Evolutionary conservation across 2,888 invertebrate species (phyloP).

Genomic region (Apodemia hepburni): DNA sequence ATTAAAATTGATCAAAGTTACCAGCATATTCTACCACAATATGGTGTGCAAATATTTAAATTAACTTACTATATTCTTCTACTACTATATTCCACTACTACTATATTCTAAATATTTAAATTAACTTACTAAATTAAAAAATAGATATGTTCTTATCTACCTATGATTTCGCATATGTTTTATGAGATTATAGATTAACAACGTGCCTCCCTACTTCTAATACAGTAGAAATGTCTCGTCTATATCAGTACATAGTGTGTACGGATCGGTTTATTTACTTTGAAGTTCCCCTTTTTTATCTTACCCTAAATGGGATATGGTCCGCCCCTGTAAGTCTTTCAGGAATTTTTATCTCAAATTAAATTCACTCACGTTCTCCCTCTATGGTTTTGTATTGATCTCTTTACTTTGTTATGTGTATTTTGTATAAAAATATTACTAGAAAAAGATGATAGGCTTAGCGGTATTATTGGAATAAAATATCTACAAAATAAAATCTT

Average conservation of each 20-base stretch:
- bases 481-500: no score
- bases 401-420: background rate
- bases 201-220: background rate
- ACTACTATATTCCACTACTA: no score
- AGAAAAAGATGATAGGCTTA: background rate
- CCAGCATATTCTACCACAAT: no score
- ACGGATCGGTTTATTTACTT: slow-evolving; percentile 9
- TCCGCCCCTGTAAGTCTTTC: slow-evolving; percentile 10
- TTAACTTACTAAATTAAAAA: no score
- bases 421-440: slow-evolving; percentile 12
- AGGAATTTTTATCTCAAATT: slow-evolving; percentile 14
- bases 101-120: no score
- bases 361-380: slow-evolving; percentile 8
- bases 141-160: no score
- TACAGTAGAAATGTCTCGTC: background rate
- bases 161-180: no score
- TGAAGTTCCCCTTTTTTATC: slow-evolving; percentile 14
- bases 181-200: background rate
- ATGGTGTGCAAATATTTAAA: no score
- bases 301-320: slow-evolving; percentile 14
- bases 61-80: no score
- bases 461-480: background rate
- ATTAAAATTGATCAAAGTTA: no score
- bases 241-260: background rate
- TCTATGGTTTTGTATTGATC: slow-evolving; percentile 7